Percentiles rank a stretch among this genome's conserved stretches.
Evolutionary conservation across 2,888 invertebrate species (phyloP).

Genomic region (Zygothrica quintamaculata): DNA sequence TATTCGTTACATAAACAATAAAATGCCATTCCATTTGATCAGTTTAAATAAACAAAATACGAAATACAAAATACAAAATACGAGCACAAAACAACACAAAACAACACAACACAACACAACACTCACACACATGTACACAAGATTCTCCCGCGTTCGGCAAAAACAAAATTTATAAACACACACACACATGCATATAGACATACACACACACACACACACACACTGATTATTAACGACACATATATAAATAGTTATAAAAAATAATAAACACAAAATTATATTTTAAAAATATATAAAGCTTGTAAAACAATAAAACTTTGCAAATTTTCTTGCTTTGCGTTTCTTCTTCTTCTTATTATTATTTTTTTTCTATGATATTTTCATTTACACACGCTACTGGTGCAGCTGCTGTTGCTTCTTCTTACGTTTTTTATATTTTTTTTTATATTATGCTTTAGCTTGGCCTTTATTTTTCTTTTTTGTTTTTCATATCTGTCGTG

Average conservation of each 20-base stretch:
- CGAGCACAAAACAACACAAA: no score
- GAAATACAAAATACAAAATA: conserved; percentile 21
- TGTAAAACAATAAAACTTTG: conserved; percentile 17
- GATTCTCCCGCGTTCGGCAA: background rate
- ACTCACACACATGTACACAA: conserved; percentile 14
- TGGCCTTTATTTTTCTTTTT: conserved; percentile 54
- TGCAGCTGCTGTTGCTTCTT: conserved; percentile 65
- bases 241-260: conserved; percentile 2
- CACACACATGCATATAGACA: background rate
- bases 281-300: no score
- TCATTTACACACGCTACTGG: conserved; percentile 32
- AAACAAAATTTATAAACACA: background rate
- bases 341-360: no score
- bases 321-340: conserved; percentile 13
- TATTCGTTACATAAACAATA: conserved; percentile 55
- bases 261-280: conserved; percentile 7
- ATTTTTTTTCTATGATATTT: conserved; percentile 38
- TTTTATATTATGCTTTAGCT: conserved; percentile 55
- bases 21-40: conserved; percentile 24
- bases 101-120: conserved; percentile 4
- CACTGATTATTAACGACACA: no score
- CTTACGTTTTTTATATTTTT: conserved; percentile 32
- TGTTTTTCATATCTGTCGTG: conserved; percentile 31
- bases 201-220: conserved; percentile 15
- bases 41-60: conserved; percentile 55